Evolutionary conservation across 1,140 invertebrate species (phyloP).

Genomic region (Patella vulgata): DNA sequence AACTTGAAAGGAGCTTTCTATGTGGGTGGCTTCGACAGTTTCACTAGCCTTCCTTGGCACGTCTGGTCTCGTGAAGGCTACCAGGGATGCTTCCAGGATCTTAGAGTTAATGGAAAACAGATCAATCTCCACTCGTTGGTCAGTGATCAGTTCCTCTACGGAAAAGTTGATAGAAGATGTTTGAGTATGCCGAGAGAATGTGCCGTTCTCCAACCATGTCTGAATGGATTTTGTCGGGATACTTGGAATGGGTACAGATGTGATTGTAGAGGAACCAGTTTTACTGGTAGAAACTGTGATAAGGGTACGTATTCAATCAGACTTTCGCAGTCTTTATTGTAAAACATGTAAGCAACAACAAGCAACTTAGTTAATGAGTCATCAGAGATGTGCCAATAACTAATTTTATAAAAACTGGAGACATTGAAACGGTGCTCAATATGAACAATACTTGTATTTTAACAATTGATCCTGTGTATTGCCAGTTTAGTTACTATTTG

Average conservation of each 20-base stretch:
- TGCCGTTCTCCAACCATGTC: conserved; percentile 33
- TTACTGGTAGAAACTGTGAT: conserved; percentile 48
- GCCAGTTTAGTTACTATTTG: too few species aligned
- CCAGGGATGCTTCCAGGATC: conserved; percentile 51
- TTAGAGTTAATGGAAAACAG: conserved; percentile 35
- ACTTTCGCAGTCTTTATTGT: background rate
- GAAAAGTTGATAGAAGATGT: conserved; percentile 38
- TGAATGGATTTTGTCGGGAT: conserved; percentile 45
- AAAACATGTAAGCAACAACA: too few species aligned
- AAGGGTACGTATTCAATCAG: conserved; percentile 43
- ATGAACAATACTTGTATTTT: too few species aligned
- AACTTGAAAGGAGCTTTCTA: conserved; percentile 18
- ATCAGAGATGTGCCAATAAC: too few species aligned
- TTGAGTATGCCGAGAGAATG: conserved; percentile 35
- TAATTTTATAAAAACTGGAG: too few species aligned
- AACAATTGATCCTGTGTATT: too few species aligned
- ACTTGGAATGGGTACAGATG: conserved; percentile 45
- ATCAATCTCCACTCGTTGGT: conserved; percentile 33
- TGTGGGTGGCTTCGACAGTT: conserved; percentile 32
- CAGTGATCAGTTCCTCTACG: conserved; percentile 17
- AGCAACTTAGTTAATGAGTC: too few species aligned
- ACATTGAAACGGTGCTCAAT: too few species aligned
- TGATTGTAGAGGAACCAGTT: conserved; percentile 49
- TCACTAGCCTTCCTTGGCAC: conserved; percentile 47
- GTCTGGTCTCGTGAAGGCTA: conserved; percentile 51